Percentiles rank a stretch among this genome's conserved stretches.
Conservation (phyloP, 1,140 invertebrate genomes). For the Drosophila nebulosa region DNA sequence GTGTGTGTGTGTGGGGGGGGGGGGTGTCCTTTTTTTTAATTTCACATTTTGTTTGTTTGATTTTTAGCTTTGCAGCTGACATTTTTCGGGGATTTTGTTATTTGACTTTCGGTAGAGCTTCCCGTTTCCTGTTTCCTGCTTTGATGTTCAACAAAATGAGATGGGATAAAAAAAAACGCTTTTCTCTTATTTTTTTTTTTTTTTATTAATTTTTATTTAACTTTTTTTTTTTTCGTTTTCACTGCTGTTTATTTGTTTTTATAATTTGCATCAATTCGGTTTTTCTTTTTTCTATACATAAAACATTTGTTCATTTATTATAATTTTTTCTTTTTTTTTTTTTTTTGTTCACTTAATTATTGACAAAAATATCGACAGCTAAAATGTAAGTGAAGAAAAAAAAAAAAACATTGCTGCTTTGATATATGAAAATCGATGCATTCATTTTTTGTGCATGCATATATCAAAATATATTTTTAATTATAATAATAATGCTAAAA, state of each 20-base stretch:
- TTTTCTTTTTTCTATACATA: constrained; percentile 50
- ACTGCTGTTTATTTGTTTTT: constrained; percentile 17
- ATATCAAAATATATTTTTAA: constrained; percentile 57
- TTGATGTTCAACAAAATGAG: constrained; percentile 39
- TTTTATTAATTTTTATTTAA: constrained; percentile 53
- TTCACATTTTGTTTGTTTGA: constrained; percentile 67
- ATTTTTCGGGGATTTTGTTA: constrained; percentile 11
- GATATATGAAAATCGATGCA: constrained; percentile 3
- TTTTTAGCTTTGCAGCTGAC: constrained; percentile 72
- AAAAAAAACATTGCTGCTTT: not conserved
- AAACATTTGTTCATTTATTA: constrained; percentile 56
- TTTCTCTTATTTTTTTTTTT: constrained; percentile 7
- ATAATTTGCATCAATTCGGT: constrained; percentile 27
- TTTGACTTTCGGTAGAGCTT: constrained; percentile 23
- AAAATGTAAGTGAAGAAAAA: constrained; percentile 47
- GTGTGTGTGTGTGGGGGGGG: not conserved
- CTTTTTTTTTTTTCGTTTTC: constrained; percentile 30
- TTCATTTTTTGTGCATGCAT: constrained; percentile 3
- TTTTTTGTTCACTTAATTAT: constrained; percentile 47
- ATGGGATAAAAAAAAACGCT: constrained; percentile 1
- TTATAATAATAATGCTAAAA: no score
- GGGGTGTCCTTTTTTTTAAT: constrained; percentile 45
- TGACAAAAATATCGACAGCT: constrained; percentile 60
- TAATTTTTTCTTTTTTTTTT: not conserved
- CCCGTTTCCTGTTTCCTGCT: constrained; percentile 16